These are phyloP conservation scores for Nannoperca australis DNA, from an alignment of 2,797 vertebrate genomes.

Conservation along the genomic window DNA sequence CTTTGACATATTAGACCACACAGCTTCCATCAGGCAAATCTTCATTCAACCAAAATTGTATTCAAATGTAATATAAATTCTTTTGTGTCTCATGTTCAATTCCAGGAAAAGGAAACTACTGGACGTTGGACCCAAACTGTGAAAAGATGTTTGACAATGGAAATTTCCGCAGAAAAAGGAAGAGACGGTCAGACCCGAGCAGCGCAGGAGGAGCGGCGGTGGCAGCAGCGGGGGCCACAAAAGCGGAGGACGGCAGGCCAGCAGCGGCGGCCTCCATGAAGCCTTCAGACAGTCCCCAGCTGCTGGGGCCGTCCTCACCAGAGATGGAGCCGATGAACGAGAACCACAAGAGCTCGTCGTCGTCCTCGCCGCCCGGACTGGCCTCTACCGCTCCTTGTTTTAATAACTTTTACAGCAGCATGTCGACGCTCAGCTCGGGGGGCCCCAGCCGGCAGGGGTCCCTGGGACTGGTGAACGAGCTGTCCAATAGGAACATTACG, in stretches of 20 bases:
- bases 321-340: constrained; percentile 88
- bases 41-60: background rate
- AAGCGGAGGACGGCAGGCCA: constrained; percentile 86
- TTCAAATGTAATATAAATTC: background rate
- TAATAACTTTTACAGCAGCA: constrained; percentile 93
- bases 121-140: constrained; percentile 98
- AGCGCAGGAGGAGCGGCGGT: constrained; percentile 37
- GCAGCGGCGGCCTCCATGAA: constrained; percentile 69
- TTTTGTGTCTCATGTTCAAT: background rate
- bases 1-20: rapidly evolving
- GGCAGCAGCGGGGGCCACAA: constrained; percentile 66
- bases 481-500: constrained; percentile 91
- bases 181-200: constrained; percentile 91
- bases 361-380: constrained; percentile 84
- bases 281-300: constrained; percentile 81
- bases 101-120: constrained; percentile 98
- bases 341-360: constrained; percentile 81
- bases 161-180: constrained; percentile 96
- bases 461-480: constrained; percentile 88
- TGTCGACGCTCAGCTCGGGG: constrained; percentile 87
- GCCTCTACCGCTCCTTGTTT: constrained; percentile 88
- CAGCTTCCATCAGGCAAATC: background rate
- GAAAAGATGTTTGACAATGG: constrained; percentile 99
- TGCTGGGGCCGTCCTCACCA: constrained; percentile 85
- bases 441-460: constrained; percentile 82